A percentile compares a stretch with the other conserved stretches of the same genome.
Conservation (phyloP, 2,797 vertebrate species). For the Coccyzus lansbergi region DNA sequence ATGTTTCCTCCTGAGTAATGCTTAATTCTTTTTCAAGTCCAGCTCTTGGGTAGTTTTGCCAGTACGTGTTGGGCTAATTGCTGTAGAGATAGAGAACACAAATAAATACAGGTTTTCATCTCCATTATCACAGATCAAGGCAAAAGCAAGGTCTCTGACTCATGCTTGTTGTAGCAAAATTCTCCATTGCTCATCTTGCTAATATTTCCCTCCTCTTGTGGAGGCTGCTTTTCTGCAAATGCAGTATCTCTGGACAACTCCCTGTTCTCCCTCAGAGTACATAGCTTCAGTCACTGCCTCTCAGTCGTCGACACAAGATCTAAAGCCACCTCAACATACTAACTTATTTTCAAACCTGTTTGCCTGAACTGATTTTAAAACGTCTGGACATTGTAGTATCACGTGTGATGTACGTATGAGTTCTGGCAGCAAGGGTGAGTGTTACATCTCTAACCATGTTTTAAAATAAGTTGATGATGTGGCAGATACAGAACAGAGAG, state of each 20-base stretch:
- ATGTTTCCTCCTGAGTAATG: not conserved
- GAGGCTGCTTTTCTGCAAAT: constrained; percentile 9
- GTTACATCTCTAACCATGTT: not conserved
- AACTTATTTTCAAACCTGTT: not conserved
- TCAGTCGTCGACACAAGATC: not conserved
- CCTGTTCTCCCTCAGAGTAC: not conserved
- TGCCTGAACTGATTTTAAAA: not conserved
- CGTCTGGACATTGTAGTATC: not conserved
- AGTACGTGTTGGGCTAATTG: not conserved
- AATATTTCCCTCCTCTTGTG: not conserved
- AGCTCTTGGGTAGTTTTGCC: not conserved
- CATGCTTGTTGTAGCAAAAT: not conserved
- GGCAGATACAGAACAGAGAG: not conserved
- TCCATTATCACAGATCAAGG: constrained; percentile 22
- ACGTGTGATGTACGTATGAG: not conserved
- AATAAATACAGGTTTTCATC: constrained; percentile 12
- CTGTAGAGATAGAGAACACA: not conserved
- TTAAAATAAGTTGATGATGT: not conserved
- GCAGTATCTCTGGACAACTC: constrained; percentile 31
- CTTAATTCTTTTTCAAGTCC: not conserved
- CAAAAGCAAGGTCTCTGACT: constrained; percentile 18
- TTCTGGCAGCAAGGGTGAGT: not conserved
- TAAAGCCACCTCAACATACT: not conserved
- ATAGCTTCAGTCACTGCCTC: not conserved
- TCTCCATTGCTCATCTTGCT: constrained; percentile 5